Evolutionary conservation across 1,140 invertebrate species (phyloP), one percentile per base, ranked within the genome.

Genomic region (Zaprionus lachaisei): DNA sequence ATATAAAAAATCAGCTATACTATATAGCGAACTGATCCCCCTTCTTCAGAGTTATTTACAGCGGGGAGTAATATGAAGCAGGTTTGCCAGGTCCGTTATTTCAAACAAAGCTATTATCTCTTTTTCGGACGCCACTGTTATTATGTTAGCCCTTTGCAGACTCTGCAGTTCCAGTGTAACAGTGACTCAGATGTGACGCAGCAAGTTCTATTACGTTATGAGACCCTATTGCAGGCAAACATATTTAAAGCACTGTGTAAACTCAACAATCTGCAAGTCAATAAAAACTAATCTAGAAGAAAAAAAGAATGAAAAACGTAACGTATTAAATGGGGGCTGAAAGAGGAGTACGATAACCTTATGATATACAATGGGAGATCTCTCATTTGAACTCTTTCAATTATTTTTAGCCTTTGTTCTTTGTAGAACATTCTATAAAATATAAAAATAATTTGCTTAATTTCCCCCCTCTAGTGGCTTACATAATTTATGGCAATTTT

Each of bases 401-500:
- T 7, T 34, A 34, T 34, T 34, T 34, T 11, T 34, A 34, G 9
- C 9, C 31, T 34, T 34, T 31, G 4, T 11, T 31, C 31, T 31
- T 7, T 28, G 6, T 41, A n/a, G 15, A 44, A 47, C 6, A 17
- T 17, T 17, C 6, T n/a, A 14, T 37, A 17, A 20, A 20, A 12
- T 7, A 22, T 5, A 49, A 0, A 11, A 6, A 44, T 47, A 47
- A 17, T 44, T 17, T 5, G 15, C 38, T 5, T n/a, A 4, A 14
- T 41, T n/a, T 3, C 6, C 15, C 5, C 37, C 37, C 14, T 38
- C 7, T 44, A 44, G 1, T 5, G 20, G 1, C 6, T 51, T 51
- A 51, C 11, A 51, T 51, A 22, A 51, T 22, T 51, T 51, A 51
- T 51, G 47, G 47, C 12, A 22, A 51, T 11, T 12, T 51, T 51